Percentiles rank a stretch among this genome's conserved stretches.
Conservation (phyloP, 1,140 invertebrate species). For the Bombyx mandarina region DNA sequence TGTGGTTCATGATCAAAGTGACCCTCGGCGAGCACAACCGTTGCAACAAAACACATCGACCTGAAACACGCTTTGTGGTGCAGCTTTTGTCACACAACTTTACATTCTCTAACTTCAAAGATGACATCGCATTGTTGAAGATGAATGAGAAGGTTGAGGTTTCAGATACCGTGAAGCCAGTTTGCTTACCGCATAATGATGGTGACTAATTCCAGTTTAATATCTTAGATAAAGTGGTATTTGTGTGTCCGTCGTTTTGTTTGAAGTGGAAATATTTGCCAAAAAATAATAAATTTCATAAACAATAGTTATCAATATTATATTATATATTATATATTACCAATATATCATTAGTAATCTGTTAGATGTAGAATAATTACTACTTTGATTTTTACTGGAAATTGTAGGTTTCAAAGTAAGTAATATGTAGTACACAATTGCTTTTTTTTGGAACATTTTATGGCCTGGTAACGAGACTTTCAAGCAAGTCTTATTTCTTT, state of each 20-base stretch:
- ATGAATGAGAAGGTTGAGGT: slow-evolving; percentile 82
- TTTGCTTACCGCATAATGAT: slow-evolving; percentile 80
- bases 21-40: slow-evolving; percentile 87
- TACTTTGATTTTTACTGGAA: no score
- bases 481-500: no score
- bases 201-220: slow-evolving; percentile 44
- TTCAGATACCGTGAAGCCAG: slow-evolving; percentile 80
- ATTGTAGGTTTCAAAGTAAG: no score
- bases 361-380: no score
- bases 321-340: no score
- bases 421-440: no score
- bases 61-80: slow-evolving; percentile 81
- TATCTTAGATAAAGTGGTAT: slow-evolving; percentile 21
- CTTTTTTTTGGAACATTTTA: no score
- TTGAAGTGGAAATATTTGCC: no score
- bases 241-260: background rate
- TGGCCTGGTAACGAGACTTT: no score
- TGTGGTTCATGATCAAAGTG: slow-evolving; percentile 92
- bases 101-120: slow-evolving; percentile 84
- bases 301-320: no score
- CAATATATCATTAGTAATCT: no score
- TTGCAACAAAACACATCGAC: slow-evolving; percentile 77
- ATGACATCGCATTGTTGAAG: slow-evolving; percentile 86
- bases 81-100: slow-evolving; percentile 81
- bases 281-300: no score